Percentiles rank a stretch among this genome's conserved stretches.
These are phyloP conservation scores for Siphamia tubifer DNA, from an alignment of 2,113 vertebrate species.

Conservation along the genomic window DNA sequence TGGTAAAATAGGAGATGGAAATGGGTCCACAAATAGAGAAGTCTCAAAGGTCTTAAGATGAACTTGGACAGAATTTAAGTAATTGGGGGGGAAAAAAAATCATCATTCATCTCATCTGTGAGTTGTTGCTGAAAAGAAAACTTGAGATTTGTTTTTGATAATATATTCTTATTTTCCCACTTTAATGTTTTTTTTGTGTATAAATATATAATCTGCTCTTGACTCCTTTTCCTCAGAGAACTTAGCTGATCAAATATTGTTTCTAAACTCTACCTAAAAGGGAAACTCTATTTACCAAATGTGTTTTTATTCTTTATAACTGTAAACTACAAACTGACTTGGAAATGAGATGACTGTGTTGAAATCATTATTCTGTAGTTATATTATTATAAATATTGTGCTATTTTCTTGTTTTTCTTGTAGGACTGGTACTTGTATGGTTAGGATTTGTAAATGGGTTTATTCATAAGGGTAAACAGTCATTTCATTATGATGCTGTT, in stretches of 20 bases:
- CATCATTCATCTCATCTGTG: neutral
- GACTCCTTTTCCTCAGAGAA: no score
- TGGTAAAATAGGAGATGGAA: constrained; percentile 37
- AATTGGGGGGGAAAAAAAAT: constrained; percentile 9
- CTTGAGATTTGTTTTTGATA: no score
- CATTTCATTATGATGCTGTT: neutral
- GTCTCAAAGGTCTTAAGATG: constrained; percentile 19
- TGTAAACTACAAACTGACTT: neutral
- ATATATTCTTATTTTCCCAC: no score
- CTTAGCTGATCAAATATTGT: no score
- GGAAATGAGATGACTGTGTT: neutral
- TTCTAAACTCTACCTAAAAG: neutral
- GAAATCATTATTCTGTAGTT: neutral
- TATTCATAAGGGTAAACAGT: no score
- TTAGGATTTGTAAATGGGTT: no score
- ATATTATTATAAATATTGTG: no score
- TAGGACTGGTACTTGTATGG: no score
- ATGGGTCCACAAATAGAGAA: constrained; percentile 38
- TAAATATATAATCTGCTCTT: no score
- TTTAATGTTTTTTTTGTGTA: no score
- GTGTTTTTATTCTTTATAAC: neutral
- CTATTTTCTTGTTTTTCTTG: no score
- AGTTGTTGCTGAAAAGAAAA: no score
- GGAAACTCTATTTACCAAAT: neutral
- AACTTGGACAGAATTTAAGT: constrained; percentile 5